Evolutionary conservation across 2,113 vertebrate genomes (phyloP), one percentile per base, ranked within the genome.

Genomic region (Sander lucioperca): DNA sequence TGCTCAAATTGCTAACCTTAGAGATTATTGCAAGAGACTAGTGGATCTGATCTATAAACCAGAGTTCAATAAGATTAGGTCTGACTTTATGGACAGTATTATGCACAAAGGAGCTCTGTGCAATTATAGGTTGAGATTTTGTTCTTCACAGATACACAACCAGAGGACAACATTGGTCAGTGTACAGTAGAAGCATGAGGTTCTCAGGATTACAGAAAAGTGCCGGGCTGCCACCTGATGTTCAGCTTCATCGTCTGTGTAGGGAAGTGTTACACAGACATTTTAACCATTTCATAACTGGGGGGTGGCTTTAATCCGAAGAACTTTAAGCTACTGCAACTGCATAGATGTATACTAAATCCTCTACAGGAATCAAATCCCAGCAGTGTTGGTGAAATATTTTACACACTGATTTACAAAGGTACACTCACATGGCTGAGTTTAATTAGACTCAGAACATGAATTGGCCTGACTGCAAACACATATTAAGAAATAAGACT

Each of bases 191-290:
- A 68, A 4, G 48, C 58, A n/a, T 13, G 19, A 50, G 39, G 62
- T 80, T 73, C 72, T 57, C 9, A 19, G 70, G 30, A 50, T 15
- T 56, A 5, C 53, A 75, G 53, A 45, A 83, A 85, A 88, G 89
- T 76, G 82, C 81, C 86, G 89, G 87, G 80, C 90, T 91, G 89
- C 91, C 91, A 89, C 87, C 93, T 91, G 88, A 86, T 86, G 90
- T 48, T 77, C 75, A 63, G 56, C 50, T n/a, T 79, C 74, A 80
- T 65, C 79, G 51, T 62, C 33, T 71, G 57, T 30, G 25, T 39
- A 61, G 11, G n/a, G 15, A 47, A 53, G 39, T 48, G 51, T 19
- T 73, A 33, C 5, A 72, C 66, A 39, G 53, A 25, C 43, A 50
- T 45, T 67, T 6, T 2, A 48, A 33, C 57, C 45, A 45, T 72